Conservation (phyloP, 1,140 invertebrate species). For the Cyclargus thomasi region DNA sequence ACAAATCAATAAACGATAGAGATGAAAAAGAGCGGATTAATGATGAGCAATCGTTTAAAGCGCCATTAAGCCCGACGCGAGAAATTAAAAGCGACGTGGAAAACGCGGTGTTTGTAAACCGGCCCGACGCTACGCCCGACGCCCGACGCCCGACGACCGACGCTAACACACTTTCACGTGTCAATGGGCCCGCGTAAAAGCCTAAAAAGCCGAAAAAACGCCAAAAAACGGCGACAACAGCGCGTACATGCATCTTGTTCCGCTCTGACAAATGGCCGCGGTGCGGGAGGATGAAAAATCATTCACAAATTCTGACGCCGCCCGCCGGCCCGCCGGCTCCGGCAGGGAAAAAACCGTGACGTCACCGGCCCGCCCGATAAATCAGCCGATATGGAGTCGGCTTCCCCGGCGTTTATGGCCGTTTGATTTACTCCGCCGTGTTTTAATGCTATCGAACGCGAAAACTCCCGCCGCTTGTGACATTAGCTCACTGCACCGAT, state of each 20-base stretch:
- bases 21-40: not conserved
- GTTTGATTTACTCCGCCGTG: conserved; percentile 61
- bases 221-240: conserved; percentile 47
- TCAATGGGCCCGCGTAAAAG: conserved; percentile 70
- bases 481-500: conserved; percentile 16
- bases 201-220: conserved; percentile 61
- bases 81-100: conserved; percentile 48
- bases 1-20: not conserved
- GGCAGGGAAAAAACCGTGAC: conserved; percentile 61
- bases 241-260: conserved; percentile 68
- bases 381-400: conserved; percentile 65
- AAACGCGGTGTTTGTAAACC: conserved; percentile 61
- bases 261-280: conserved; percentile 67
- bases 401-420: conserved; percentile 55
- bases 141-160: no score
- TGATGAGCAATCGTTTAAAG: conserved; percentile 8
- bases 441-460: conserved; percentile 47
- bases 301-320: conserved; percentile 70
- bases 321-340: conserved; percentile 46
- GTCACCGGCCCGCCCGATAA: conserved; percentile 59
- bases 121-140: no score
- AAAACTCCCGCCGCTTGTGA: conserved; percentile 34
- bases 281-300: conserved; percentile 66
- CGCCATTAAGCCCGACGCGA: conserved; percentile 15
- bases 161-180: conserved; percentile 72